A percentile compares a stretch with the other conserved stretches of the same genome.
These are phyloP conservation scores for Pogonocichla stellata DNA, from an alignment of 2,113 vertebrate species.

Conservation along the genomic window DNA sequence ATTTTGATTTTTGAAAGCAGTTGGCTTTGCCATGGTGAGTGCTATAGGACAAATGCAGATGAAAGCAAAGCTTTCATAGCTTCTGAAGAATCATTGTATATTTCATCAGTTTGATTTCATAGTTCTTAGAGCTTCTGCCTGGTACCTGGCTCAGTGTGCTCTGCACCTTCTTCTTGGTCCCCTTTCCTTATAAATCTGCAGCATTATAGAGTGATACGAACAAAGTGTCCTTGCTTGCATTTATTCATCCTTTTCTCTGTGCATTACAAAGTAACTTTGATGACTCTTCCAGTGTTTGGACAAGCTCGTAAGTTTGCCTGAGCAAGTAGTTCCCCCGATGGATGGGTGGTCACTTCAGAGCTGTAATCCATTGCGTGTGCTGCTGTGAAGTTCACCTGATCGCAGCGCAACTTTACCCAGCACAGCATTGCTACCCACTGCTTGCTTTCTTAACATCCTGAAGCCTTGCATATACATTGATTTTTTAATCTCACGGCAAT, in stretches of 20 bases:
- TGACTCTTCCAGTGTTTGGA: background rate
- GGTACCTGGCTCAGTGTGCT: background rate
- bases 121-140: background rate
- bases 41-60: background rate
- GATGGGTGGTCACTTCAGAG: background rate
- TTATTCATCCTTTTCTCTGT: background rate
- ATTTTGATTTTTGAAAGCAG: background rate
- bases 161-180: rapidly evolving
- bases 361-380: rapidly evolving
- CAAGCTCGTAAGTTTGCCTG: rapidly evolving
- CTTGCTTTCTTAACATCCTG: background rate
- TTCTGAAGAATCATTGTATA: background rate
- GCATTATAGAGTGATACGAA: background rate
- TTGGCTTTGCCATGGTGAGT: rapidly evolving
- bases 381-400: background rate
- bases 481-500: background rate
- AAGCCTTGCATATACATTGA: background rate
- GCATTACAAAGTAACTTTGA: background rate
- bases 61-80: background rate
- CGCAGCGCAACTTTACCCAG: background rate
- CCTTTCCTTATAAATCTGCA: background rate
- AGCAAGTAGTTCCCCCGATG: background rate
- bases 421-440: background rate
- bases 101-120: background rate
- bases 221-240: background rate